Base-by-base conservation (phyloP, 2,113 vertebrate species). In the Poeciliopsis occidentalis region DNA sequence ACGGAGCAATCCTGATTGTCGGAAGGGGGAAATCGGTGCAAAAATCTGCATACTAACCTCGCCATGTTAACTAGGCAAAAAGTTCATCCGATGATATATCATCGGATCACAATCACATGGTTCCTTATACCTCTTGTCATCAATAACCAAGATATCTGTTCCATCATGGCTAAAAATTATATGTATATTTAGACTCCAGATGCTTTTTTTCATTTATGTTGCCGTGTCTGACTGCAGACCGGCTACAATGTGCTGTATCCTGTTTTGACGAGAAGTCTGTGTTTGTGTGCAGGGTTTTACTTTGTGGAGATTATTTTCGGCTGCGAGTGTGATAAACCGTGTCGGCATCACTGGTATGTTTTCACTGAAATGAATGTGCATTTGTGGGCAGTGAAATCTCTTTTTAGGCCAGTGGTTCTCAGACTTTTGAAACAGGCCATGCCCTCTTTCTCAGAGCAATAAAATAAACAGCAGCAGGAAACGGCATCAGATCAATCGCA, bases 261-360 rank as follows among this genome's bases (percentile, higher is more conserved):
- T 76, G 27, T 64, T 31, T 17, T 61, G 60, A 62, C 19, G 29
- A 10, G 24, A 22, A 60, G 26, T 62, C 19, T 57, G 34, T 79
- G 44, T 70, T 60, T 64, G 63, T 83, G 73, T 67, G 64, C 69
- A 68, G 77, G 84, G 67, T 37, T 19, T 24, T 29, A 31, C 4
- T 24, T 17, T 3, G 44, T 68, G 8, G 73, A 27, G 61, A 10
- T 15, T 31, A 17, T 31, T 82, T 71, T 76, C 10, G 11, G 51
- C 73, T 84, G 76, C 32, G 70, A 5, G 15, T 7, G 51, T 4
- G 37, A 66, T 66, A 64, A 74, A 83, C 79, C 76, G 32, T 71
- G 73, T 60, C 69, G 8, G 3, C 12, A 41, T 32, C 10, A 32
- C 24, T 72, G 62, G 62, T 69, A 19, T 27, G 51, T 57, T 57